These are phyloP conservation scores for Poeciliopsis turrubarensis DNA, from an alignment of 2,113 vertebrate genomes.

Conservation along the genomic window DNA sequence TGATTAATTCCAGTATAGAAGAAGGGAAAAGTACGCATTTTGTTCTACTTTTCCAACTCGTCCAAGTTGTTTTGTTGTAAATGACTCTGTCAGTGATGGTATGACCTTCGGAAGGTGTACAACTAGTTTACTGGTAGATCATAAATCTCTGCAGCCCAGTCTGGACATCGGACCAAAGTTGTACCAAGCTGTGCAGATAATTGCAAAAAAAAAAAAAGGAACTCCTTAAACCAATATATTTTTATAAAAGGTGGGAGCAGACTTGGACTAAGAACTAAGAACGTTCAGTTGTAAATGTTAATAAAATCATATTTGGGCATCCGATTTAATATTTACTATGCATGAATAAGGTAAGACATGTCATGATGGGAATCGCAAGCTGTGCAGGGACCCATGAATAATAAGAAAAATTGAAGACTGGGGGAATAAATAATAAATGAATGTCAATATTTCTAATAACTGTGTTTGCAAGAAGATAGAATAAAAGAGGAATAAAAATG, in stretches of 20 bases:
- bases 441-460: not conserved
- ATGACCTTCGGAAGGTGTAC: conserved; percentile 54
- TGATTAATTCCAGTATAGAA: conserved; percentile 60
- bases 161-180: conserved; percentile 39
- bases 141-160: conserved; percentile 59
- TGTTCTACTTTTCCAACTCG: conserved; percentile 56
- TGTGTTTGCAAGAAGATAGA: not conserved
- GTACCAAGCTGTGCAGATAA: conserved; percentile 50
- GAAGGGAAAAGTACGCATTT: conserved; percentile 43
- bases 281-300: not conserved
- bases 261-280: conserved; percentile 28
- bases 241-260: conserved; percentile 44
- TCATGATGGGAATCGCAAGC: not conserved
- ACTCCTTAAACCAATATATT: conserved; percentile 33
- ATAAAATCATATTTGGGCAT: not conserved
- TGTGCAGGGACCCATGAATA: not conserved
- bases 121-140: conserved; percentile 54
- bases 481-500: not conserved
- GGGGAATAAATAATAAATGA: not conserved
- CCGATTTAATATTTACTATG: not conserved
- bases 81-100: conserved; percentile 62
- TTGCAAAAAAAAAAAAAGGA: conserved; percentile 20
- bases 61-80: conserved; percentile 61
- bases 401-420: not conserved
- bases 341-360: not conserved